These are phyloP conservation scores for Germaria angustata DNA, from an alignment of 2,888 invertebrate genomes.

Conservation along the genomic window DNA sequence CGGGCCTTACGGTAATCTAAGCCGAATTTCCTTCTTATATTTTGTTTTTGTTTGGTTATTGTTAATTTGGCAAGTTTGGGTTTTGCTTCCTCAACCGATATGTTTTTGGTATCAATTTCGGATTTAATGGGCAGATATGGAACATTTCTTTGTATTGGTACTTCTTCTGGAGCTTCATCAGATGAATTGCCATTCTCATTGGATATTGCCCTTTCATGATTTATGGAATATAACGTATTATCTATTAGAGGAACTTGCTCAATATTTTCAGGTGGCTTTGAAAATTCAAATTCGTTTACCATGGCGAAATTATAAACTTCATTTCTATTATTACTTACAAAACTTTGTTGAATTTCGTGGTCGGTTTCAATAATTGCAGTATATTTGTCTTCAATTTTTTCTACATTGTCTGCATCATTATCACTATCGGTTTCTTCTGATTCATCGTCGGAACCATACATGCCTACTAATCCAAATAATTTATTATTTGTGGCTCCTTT, in stretches of 20 bases:
- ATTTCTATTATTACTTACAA: no score
- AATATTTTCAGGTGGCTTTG: not conserved
- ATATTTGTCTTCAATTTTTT: not conserved
- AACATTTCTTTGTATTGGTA: slow-evolving; percentile 69
- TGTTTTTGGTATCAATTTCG: not conserved
- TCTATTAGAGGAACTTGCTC: not conserved
- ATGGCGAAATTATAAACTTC: no score
- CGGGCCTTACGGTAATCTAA: slow-evolving; percentile 75
- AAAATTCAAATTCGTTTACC: no score
- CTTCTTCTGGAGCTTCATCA: slow-evolving; percentile 73
- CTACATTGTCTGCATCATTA: not conserved
- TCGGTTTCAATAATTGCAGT: not conserved
- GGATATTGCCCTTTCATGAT: not conserved
- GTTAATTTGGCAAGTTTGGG: not conserved
- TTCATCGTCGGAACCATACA: slow-evolving; percentile 77
- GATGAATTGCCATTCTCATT: slow-evolving; percentile 54
- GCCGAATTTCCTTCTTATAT: slow-evolving; percentile 62
- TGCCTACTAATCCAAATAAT: slow-evolving; percentile 73
- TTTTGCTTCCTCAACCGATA: not conserved
- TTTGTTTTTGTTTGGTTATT: not conserved
- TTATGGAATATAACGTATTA: not conserved
- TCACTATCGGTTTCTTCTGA: slow-evolving; percentile 20
- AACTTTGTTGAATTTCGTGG: no score
- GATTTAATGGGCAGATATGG: not conserved
- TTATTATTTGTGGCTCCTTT: slow-evolving; percentile 68